A percentile compares a stretch with the other conserved stretches of the same genome.
phyloP scores from a whole-genome alignment of 2,888 invertebrate genomes.

The Gandaritis pyraliata region DNA sequence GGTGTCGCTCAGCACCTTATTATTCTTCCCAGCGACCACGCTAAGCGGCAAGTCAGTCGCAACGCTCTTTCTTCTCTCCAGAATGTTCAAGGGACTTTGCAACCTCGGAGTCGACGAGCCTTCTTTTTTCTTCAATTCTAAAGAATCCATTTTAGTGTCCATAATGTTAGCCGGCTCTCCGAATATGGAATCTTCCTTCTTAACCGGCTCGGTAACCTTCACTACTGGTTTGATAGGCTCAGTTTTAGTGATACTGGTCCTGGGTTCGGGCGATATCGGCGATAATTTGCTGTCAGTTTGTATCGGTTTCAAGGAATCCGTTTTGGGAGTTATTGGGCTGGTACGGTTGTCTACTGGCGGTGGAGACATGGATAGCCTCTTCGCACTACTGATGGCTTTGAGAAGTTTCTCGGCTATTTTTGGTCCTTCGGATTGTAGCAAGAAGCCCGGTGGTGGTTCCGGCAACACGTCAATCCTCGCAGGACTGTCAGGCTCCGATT shows the following conservation, averaged over 20 bases:
- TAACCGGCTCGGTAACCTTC: slow-evolving; percentile 57
- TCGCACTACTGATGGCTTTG: slow-evolving; percentile 85
- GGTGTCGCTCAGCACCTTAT: slow-evolving; percentile 85
- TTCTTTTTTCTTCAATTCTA: slow-evolving; percentile 71
- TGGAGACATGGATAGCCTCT: slow-evolving; percentile 78
- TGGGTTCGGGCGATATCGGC: slow-evolving; percentile 56
- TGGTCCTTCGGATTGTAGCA: slow-evolving; percentile 79
- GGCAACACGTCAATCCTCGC: slow-evolving; percentile 78
- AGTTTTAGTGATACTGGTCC: slow-evolving; percentile 45
- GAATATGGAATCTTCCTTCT: slow-evolving; percentile 69
- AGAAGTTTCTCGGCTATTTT: slow-evolving; percentile 87
- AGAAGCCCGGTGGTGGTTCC: slow-evolving; percentile 77
- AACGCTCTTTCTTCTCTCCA: slow-evolving; percentile 75
- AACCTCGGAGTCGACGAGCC: slow-evolving; percentile 66
- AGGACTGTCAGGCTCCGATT: slow-evolving; percentile 79
- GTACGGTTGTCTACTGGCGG: slow-evolving; percentile 66
- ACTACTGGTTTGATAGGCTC: slow-evolving; percentile 52
- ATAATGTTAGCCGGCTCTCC: slow-evolving; percentile 71
- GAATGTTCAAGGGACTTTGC: slow-evolving; percentile 69
- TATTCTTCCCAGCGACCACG: slow-evolving; percentile 76
- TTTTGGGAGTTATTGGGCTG: slow-evolving; percentile 58
- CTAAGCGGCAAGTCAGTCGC: slow-evolving; percentile 66
- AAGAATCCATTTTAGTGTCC: slow-evolving; percentile 64
- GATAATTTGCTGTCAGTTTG: slow-evolving; percentile 56
- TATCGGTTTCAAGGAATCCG: slow-evolving; percentile 55